Base-by-base conservation (phyloP, 53 echinoderm and acorn worm species). In the Luidia sarsii region DNA sequence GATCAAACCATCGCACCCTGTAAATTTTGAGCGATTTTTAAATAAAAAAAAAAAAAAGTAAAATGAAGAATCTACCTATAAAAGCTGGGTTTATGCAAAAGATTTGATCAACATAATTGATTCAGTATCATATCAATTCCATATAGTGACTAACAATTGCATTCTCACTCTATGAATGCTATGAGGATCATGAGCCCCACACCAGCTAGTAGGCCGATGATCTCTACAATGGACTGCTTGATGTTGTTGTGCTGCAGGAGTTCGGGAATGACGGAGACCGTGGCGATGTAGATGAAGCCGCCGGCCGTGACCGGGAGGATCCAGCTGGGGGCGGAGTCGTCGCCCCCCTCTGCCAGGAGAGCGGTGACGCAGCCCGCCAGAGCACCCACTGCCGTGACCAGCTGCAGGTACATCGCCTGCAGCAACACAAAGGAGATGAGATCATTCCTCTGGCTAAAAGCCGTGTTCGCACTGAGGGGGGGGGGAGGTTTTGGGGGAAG, bases 301-400 rank as follows among this genome's bases (percentile, higher is more conserved):
- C 95, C 95, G n/a, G 95, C 95, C n/a, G 95, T 95, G 65, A 95
- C 74, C 37, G 95, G 95, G 53, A 95, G 89, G 64, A 95, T 92
- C 92, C 92, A 92, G 52, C 71, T 49, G 3, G 95, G 87, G 29
- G 86, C 89, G 7, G 95, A 72, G 51, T 87, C 87, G 15, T 92
- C 95, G 19, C 70, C 82, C 10, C 95, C 95, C 68, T 95, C 92
- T 13, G 95, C 88, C 7, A 95, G 85, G 23, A 95, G 90, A 33
- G 92, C 95, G 31, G 79, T 90, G 75, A 90, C 48, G 68, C 95
- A 95, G 2, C 95, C 95, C 1, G 92, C 88, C 21, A 95, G 75
- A 10, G 95, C 95, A 49, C 95, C 95, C 2, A 92, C 87, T 13
- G 95, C 95, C 62, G 95, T 95, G 4, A 95, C 51, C 0, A 95